Conservation (phyloP, 2,888 invertebrate genomes). For the Galeruca laticollis region DNA sequence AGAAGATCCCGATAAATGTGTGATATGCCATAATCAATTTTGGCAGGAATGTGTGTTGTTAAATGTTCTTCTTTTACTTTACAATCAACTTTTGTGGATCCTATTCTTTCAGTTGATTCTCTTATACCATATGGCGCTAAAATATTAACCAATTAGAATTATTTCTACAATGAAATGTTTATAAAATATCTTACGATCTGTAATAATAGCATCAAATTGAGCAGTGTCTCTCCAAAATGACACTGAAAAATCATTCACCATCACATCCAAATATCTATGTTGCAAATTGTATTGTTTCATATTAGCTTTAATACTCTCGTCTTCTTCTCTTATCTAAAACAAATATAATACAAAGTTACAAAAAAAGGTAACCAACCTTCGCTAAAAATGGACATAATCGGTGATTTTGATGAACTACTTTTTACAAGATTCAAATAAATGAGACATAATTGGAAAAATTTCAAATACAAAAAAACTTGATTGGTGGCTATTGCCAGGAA, state of each 20-base stretch:
- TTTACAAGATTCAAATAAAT: too few relatives aligned
- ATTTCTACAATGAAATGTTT: conserved; percentile 8
- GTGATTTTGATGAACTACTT: conserved; percentile 5
- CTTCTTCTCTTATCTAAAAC: conserved; percentile 75
- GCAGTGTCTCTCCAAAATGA: conserved; percentile 80
- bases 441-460: too few relatives aligned
- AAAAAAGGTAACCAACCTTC: neutral
- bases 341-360: neutral
- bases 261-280: conserved; percentile 83
- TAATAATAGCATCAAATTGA: conserved; percentile 91
- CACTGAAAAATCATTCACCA: conserved; percentile 92
- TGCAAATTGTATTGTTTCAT: conserved; percentile 88
- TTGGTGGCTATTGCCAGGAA: too few relatives aligned
- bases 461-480: too few relatives aligned
- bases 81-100: conserved; percentile 73
- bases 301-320: conserved; percentile 91
- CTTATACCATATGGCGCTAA: conserved; percentile 97
- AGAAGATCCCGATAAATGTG: conserved; percentile 89
- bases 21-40: conserved; percentile 86
- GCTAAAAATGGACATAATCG: too few relatives aligned
- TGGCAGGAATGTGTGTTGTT: conserved; percentile 82
- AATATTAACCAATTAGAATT: conserved; percentile 45
- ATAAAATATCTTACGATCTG: conserved; percentile 82
- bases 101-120: conserved; percentile 91
- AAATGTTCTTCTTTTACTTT: conserved; percentile 75